Evolutionary conservation across 2,113 vertebrate species (phyloP).

Genomic region (Podiceps cristatus): DNA sequence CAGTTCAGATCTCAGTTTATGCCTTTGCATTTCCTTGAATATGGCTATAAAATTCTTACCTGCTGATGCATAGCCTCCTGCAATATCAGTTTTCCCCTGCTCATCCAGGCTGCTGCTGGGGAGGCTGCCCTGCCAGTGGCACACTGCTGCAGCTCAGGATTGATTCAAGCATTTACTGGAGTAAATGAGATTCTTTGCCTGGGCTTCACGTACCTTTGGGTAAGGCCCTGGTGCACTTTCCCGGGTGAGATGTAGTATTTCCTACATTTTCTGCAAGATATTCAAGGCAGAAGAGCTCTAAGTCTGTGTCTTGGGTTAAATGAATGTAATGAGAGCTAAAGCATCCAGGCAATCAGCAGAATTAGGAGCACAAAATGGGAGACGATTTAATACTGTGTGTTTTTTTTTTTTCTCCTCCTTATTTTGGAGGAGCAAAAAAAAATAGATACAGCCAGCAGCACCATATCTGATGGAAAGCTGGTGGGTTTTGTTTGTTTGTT

Average conservation of each 20-base stretch:
- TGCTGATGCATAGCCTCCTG: background rate
- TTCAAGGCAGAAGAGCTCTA: background rate
- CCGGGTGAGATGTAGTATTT: background rate
- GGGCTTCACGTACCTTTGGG: background rate
- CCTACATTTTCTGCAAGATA: background rate
- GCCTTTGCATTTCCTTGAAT: slow-evolving; percentile 22
- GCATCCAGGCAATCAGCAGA: background rate
- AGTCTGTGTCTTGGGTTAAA: background rate
- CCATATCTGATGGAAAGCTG: background rate
- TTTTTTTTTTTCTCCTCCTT: background rate
- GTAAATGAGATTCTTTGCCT: background rate
- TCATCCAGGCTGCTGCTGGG: background rate
- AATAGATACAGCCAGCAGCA: background rate
- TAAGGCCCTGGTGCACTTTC: background rate
- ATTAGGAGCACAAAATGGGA: background rate
- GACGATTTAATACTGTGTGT: background rate
- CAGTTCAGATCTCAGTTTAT: slow-evolving; percentile 3
- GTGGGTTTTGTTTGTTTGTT: rapidly evolving
- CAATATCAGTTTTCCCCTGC: background rate
- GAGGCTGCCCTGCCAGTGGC: background rate
- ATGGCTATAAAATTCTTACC: background rate
- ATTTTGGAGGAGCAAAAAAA: background rate
- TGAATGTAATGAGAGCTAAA: background rate
- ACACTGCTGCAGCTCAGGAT: background rate
- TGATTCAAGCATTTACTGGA: background rate